Conservation (phyloP, 2,113 vertebrate species). For the Telmatochromis sp. region DNA sequence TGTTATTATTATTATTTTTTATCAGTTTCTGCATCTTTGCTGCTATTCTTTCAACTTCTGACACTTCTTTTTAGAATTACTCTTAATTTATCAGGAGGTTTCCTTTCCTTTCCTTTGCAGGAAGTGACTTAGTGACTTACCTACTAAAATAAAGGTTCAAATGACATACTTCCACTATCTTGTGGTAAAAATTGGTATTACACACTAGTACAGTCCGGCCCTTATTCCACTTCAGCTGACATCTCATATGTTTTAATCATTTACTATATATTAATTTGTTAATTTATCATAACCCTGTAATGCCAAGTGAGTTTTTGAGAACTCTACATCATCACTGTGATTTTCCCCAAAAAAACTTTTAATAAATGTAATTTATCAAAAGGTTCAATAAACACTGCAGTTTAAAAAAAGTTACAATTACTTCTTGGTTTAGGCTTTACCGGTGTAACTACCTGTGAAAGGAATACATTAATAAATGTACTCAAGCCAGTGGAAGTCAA, state of each 20-base stretch:
- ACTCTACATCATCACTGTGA: background rate
- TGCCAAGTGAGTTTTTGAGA: background rate
- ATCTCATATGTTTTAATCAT: background rate
- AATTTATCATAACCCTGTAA: background rate
- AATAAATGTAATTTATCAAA: background rate
- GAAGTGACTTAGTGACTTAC: background rate
- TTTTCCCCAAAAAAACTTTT: background rate
- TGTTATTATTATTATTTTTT: fast-evolving
- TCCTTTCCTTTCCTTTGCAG: background rate
- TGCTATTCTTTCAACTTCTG: background rate
- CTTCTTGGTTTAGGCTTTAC: background rate
- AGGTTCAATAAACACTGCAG: background rate
- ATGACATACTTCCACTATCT: background rate
- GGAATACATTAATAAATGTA: background rate
- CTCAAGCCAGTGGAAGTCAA: background rate
- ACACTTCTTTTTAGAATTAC: background rate
- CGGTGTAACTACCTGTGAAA: background rate
- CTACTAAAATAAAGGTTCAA: background rate
- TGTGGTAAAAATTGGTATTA: background rate
- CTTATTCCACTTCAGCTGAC: background rate
- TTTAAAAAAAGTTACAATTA: background rate
- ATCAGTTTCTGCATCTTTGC: background rate
- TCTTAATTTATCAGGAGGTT: background rate
- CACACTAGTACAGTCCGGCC: background rate
- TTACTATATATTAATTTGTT: background rate